Conservation (phyloP, 1,140 invertebrate genomes). For the Marisa cornuarietis region DNA sequence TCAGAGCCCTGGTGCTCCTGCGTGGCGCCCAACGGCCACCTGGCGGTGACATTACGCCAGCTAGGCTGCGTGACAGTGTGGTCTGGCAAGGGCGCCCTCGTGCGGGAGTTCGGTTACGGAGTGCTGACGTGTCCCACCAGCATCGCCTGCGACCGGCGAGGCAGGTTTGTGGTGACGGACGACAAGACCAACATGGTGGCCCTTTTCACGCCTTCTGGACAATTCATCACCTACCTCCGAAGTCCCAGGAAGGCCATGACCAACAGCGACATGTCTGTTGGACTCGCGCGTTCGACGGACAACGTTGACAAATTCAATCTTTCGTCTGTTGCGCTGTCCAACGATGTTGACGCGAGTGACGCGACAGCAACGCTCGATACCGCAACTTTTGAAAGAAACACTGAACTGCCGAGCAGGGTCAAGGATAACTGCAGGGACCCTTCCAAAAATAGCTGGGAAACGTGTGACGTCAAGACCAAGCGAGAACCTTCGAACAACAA, state of each 20-base stretch:
- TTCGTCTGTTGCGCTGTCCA: too few relatives aligned
- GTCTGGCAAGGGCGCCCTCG: slow-evolving; percentile 23
- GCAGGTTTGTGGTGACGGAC: slow-evolving; percentile 38
- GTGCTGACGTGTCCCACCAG: slow-evolving; percentile 34
- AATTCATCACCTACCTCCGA: slow-evolving; percentile 19
- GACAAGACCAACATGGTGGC: slow-evolving; percentile 29
- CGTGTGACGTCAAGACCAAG: neutral
- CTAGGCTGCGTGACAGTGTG: slow-evolving; percentile 33
- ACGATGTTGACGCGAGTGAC: too few relatives aligned
- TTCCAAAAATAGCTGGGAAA: neutral
- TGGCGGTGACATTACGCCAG: slow-evolving; percentile 33
- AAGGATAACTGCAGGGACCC: neutral
- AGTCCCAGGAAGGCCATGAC: too few relatives aligned
- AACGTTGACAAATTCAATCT: too few relatives aligned
- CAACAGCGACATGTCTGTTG: neutral
- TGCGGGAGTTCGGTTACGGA: slow-evolving; percentile 29
- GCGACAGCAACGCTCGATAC: too few relatives aligned
- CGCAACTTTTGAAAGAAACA: too few relatives aligned
- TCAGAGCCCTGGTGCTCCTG: slow-evolving; percentile 33
- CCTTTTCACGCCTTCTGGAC: slow-evolving; percentile 27
- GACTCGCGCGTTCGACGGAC: too few relatives aligned
- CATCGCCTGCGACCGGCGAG: slow-evolving; percentile 33
- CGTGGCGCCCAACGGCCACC: slow-evolving; percentile 21
- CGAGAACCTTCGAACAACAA: neutral
- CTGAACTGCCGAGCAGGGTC: too few relatives aligned